Evolutionary conservation across 2,797 vertebrate genomes (phyloP), one percentile per base, ranked within the genome.

Genomic region (Xiphorhynchus erythropygius): DNA sequence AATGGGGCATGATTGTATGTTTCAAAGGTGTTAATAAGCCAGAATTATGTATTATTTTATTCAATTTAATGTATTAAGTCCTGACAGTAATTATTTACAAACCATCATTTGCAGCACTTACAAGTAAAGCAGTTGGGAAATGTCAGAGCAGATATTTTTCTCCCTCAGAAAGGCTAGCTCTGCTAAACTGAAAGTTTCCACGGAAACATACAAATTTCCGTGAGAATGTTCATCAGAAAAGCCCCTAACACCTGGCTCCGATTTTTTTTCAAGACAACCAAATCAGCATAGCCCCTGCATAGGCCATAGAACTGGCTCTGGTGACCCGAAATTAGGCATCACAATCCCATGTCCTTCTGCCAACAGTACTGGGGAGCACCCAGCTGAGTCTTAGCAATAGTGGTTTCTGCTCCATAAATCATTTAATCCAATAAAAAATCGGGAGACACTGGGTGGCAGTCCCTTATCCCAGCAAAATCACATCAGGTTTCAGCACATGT

Each of bases 231-330:
- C 7, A n/a, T 78, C n/a, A 35, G 39, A 67, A 84, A 42, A n/a
- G 32, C n/a, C 19, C 14, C 9, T 64, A 35, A 52, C 33, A 52
- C 42, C 16, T 30, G 39, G 13, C 24, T 87, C 12, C 30, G 22
- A 6, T 18, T 63, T 78, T 50, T 62, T 30, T n/a, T 85, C 3
- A 25, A 67, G 52, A 47, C 24, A 55, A 22, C 18, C 4, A 49
- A 69, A 63, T 11, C 1, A 1, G 32, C 1, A 0, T 24, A 56
- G 7, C 9, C 17, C 69, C 18, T 5, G 0, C 27, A 13, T 8
- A 49, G 63, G 44, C 14, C 14, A 23, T 5, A 2, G 2, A 39
- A 25, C 33, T 35, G 9, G 13, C 1, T 0, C 27, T 63, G 44
- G 17, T 2, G 6, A 18, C 57, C 16, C 17, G 39, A 13, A 21